A percentile compares a stretch with the other conserved stretches of the same genome.
phyloP scores from a whole-genome alignment of 2,888 invertebrate genomes.

The Griposia aprilina region DNA sequence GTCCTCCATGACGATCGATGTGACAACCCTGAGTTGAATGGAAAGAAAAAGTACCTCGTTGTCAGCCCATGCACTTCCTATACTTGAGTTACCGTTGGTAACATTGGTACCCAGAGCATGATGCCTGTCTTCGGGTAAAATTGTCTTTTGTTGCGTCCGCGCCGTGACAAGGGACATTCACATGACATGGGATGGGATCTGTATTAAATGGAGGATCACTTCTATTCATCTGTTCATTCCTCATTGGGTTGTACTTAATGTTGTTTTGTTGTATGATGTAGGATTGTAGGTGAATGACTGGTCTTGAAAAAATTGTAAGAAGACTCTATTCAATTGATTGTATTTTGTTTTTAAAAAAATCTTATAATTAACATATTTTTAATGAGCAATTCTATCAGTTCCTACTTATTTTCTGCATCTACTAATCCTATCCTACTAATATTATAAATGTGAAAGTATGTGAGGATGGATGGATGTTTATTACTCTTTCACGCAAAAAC shows the following conservation, averaged over 20 bases:
- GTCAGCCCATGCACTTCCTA: slow-evolving; percentile 56
- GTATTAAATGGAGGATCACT: slow-evolving; percentile 14
- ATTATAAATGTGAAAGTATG: no score
- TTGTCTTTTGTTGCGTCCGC: slow-evolving; percentile 36
- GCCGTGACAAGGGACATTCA: slow-evolving; percentile 27
- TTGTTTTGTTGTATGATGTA: not conserved
- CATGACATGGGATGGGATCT: slow-evolving; percentile 19
- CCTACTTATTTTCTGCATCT: not conserved
- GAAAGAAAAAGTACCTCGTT: slow-evolving; percentile 46
- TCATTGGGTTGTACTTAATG: not conserved
- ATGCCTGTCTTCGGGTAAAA: slow-evolving; percentile 32
- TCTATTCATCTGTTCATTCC: slow-evolving; percentile 46
- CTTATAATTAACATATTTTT: not conserved
- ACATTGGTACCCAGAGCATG: slow-evolving; percentile 20
- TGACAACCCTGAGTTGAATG: slow-evolving; percentile 59
- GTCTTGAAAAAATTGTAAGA: not conserved
- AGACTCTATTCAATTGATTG: not conserved
- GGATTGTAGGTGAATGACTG: not conserved
- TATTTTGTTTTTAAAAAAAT: not conserved
- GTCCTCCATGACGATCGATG: slow-evolving; percentile 62
- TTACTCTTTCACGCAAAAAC: no score
- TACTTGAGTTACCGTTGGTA: slow-evolving; percentile 37
- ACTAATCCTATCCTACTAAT: no score
- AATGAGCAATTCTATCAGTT: not conserved
- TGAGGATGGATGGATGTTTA: no score